Evolutionary conservation across 1,140 invertebrate genomes (phyloP).

Genomic region (Zophobas atratus): DNA sequence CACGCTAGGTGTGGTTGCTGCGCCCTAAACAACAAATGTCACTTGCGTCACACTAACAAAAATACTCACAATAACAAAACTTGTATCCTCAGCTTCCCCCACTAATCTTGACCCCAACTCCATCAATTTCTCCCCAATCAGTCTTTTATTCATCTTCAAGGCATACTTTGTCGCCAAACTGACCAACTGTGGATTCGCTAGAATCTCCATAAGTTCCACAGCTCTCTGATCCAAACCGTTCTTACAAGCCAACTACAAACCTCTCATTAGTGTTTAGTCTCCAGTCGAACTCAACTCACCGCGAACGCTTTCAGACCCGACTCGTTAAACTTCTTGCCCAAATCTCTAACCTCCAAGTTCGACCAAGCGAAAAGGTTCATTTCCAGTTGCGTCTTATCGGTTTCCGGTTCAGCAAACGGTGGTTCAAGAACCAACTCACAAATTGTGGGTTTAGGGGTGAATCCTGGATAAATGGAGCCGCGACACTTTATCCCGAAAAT

Average conservation of each 20-base stretch:
- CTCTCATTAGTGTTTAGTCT: constrained; percentile 21
- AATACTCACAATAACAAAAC: not conserved
- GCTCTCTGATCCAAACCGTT: constrained; percentile 89
- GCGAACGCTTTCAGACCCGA: constrained; percentile 93
- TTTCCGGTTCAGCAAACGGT: constrained; percentile 86
- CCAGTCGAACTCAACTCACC: constrained; percentile 71
- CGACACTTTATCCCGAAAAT: constrained; percentile 90
- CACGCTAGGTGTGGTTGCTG: not conserved
- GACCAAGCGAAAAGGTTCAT: constrained; percentile 80
- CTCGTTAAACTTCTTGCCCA: constrained; percentile 78
- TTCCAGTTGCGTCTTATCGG: constrained; percentile 88
- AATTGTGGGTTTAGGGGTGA: constrained; percentile 87
- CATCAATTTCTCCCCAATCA: constrained; percentile 82
- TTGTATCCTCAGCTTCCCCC: not conserved
- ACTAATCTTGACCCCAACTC: constrained; percentile 63
- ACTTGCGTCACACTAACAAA: not conserved
- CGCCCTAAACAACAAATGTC: not conserved
- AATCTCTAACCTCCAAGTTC: constrained; percentile 73
- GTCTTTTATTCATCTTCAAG: constrained; percentile 79
- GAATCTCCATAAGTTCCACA: constrained; percentile 88
- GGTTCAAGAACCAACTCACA: constrained; percentile 79
- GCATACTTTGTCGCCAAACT: constrained; percentile 92
- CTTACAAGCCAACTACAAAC: constrained; percentile 82
- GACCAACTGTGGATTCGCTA: constrained; percentile 82
- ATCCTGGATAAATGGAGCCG: constrained; percentile 88